Conservation (phyloP, 2,797 vertebrate species). For the Dicrostonyx torquatus region DNA sequence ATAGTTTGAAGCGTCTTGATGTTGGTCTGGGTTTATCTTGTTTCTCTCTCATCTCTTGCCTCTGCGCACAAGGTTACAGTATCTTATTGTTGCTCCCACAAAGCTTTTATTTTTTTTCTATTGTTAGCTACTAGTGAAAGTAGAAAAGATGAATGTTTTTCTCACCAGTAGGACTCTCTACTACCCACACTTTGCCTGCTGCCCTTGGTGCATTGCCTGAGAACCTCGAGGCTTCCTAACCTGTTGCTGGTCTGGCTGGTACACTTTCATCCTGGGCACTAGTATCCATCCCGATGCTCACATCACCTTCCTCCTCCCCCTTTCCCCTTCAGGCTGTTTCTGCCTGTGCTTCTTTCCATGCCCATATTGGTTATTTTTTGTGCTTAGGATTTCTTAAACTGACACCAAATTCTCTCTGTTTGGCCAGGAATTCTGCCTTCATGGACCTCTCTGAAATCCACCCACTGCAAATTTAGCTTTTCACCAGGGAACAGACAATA, state of each 20-base stretch:
- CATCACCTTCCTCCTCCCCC: slow-evolving; percentile 59
- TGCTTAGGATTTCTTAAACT: slow-evolving; percentile 38
- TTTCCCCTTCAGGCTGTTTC: slow-evolving; percentile 46
- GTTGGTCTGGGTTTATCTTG: background rate
- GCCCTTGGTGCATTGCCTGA: background rate
- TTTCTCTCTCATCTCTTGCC: background rate
- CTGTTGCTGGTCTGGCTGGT: background rate
- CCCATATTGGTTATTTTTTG: slow-evolving; percentile 58
- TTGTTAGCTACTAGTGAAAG: slow-evolving; percentile 9
- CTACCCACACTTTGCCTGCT: background rate
- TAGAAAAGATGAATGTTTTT: background rate
- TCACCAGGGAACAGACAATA: slow-evolving; percentile 20
- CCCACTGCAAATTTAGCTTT: slow-evolving; percentile 56
- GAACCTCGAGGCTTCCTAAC: background rate
- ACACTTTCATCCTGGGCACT: slow-evolving; percentile 2
- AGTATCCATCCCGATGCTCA: slow-evolving; percentile 15
- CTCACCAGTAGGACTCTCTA: background rate
- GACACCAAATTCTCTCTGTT: slow-evolving; percentile 54
- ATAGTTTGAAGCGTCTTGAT: background rate
- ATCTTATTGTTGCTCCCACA: background rate
- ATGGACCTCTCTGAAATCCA: background rate
- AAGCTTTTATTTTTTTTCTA: slow-evolving; percentile 49
- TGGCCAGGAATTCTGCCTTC: slow-evolving; percentile 26
- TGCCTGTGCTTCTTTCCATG: slow-evolving; percentile 53
- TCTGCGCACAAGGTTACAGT: background rate